Percentiles rank a stretch among this genome's conserved stretches.
Evolutionary conservation across 2,888 invertebrate species (phyloP).

Genomic region (Mellilla xanthometata): DNA sequence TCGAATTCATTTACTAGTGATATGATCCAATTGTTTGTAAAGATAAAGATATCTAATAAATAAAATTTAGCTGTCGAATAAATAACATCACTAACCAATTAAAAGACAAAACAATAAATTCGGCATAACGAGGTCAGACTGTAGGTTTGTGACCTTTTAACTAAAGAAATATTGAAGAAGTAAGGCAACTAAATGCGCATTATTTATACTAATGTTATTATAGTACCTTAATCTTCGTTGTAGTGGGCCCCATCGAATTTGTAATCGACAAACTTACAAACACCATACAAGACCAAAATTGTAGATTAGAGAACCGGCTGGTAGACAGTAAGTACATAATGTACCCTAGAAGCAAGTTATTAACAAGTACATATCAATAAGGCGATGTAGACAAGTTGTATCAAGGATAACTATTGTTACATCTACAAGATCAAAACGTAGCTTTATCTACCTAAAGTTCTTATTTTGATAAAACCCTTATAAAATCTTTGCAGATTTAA

Average conservation of each 20-base stretch:
- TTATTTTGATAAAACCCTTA: slow-evolving; percentile 29
- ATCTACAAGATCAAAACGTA: slow-evolving; percentile 38
- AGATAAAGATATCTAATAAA: slow-evolving; percentile 25
- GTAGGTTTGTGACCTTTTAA: slow-evolving; percentile 29
- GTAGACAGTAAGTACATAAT: slow-evolving; percentile 1
- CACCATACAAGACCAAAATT: slow-evolving; percentile 11
- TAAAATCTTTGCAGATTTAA: slow-evolving; percentile 42
- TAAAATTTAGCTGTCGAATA: slow-evolving; percentile 34
- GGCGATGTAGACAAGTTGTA: slow-evolving; percentile 12
- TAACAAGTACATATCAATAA: slow-evolving; percentile 5
- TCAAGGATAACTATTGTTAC: slow-evolving; percentile 38
- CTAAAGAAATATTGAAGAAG: slow-evolving; percentile 16
- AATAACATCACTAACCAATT: slow-evolving; percentile 51
- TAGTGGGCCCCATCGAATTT: slow-evolving; percentile 14
- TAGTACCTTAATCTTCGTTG: slow-evolving; percentile 21
- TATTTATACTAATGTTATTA: slow-evolving; percentile 6
- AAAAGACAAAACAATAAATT: slow-evolving; percentile 45
- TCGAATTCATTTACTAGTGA: slow-evolving; percentile 21
- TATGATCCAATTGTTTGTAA: slow-evolving; percentile 16
- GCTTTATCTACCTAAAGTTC: slow-evolving; percentile 19
- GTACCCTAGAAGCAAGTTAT: slow-evolving; percentile 42
- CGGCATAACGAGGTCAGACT: slow-evolving; percentile 53
- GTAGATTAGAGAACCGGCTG: slow-evolving; percentile 39
- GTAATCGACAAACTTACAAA: too few species aligned
- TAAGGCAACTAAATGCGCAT: slow-evolving; percentile 19